These are phyloP conservation scores for Lepidothrix coronata DNA, from an alignment of 2,113 vertebrate species.

Conservation along the genomic window DNA sequence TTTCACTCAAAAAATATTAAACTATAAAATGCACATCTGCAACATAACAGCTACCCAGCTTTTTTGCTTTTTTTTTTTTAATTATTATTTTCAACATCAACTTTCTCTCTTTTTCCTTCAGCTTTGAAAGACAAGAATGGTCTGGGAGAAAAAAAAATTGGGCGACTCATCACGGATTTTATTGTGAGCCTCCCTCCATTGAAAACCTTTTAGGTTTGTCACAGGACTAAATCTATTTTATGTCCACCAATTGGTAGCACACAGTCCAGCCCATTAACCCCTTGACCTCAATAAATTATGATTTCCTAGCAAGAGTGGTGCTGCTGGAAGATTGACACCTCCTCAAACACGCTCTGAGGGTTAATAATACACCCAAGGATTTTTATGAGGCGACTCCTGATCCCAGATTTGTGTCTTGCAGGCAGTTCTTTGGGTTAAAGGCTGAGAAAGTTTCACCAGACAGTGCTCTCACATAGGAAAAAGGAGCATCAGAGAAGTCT, in stretches of 20 bases:
- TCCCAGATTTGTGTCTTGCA: constrained; percentile 9
- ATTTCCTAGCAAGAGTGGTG: constrained; percentile 28
- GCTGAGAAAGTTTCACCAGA: too few relatives aligned
- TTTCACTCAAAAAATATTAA: constrained; percentile 16
- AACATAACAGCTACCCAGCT: not conserved
- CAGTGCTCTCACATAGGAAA: too few relatives aligned
- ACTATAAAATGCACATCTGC: constrained; percentile 31
- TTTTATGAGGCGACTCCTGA: not conserved
- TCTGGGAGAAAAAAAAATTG: not conserved
- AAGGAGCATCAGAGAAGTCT: too few relatives aligned
- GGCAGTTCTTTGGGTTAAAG: not conserved
- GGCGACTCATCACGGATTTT: not conserved
- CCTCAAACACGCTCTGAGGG: not conserved
- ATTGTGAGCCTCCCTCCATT: not conserved
- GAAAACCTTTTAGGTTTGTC: constrained; percentile 55
- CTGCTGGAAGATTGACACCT: constrained; percentile 34
- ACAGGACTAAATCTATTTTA: constrained; percentile 56
- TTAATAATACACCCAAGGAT: constrained; percentile 23
- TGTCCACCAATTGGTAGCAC: constrained; percentile 51
- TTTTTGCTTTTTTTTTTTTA: not conserved
- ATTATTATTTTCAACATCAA: not conserved
- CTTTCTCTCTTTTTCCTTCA: not conserved
- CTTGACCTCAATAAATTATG: constrained; percentile 29
- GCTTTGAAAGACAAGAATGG: not conserved
- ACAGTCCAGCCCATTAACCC: constrained; percentile 48